phyloP scores from a whole-genome alignment of 2,888 invertebrate genomes.

The Rhopalosiphum nymphaeae region DNA sequence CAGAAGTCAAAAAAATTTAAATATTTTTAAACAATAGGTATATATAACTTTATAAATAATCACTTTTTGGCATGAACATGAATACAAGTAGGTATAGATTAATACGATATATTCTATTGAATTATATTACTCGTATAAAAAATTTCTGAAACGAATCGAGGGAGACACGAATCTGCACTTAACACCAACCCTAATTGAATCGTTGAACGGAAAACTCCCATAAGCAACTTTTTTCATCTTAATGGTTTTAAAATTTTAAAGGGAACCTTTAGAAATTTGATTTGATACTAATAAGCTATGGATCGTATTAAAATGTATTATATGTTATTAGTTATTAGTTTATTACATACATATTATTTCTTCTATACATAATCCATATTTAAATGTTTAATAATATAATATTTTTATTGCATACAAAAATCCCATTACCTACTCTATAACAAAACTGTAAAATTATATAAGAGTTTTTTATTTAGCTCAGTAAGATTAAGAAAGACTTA shows the following conservation, averaged over 20 bases:
- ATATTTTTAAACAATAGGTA: not conserved
- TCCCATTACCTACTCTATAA: not conserved
- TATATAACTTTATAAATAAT: not conserved
- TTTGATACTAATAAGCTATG: not conserved
- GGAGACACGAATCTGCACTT: constrained; percentile 53
- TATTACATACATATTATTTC: too few species aligned
- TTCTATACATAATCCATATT: not conserved
- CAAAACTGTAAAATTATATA: not conserved
- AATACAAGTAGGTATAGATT: not conserved
- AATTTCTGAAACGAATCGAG: constrained; percentile 6
- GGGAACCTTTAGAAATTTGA: not conserved
- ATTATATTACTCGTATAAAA: constrained; percentile 10
- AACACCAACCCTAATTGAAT: constrained; percentile 26
- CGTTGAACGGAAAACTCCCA: not conserved
- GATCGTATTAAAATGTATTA: not conserved
- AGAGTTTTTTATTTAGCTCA: not conserved
- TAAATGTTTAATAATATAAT: not conserved
- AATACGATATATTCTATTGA: not conserved
- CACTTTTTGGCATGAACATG: not conserved
- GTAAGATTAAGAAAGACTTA: not conserved
- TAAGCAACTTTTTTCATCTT: not conserved
- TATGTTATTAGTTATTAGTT: not conserved
- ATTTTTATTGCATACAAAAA: not conserved
- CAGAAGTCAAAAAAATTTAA: not conserved
- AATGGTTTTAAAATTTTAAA: not conserved